These are phyloP conservation scores for Diorhabda carinulata DNA, from an alignment of 1,140 invertebrate genomes.

Conservation along the genomic window DNA sequence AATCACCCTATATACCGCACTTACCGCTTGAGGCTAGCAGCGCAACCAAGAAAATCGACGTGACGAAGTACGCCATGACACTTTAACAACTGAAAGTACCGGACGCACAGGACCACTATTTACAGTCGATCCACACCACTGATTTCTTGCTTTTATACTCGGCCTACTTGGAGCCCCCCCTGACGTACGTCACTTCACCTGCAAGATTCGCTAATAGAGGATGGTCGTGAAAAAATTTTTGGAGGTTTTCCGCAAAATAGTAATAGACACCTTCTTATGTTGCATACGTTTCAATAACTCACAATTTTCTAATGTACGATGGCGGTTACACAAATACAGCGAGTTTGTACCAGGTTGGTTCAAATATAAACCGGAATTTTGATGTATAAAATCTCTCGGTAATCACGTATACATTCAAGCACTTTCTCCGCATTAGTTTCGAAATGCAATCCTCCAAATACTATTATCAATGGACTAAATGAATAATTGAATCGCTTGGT, in stretches of 20 bases:
- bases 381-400: too few species aligned
- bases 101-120: slow-evolving; percentile 37
- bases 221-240: neutral
- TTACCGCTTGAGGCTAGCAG: slow-evolving; percentile 41
- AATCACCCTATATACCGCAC: slow-evolving; percentile 20
- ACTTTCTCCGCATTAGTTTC: too few species aligned
- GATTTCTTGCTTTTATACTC: slow-evolving; percentile 45
- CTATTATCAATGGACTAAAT: too few species aligned
- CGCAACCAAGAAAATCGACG: slow-evolving; percentile 40
- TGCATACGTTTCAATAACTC: too few species aligned
- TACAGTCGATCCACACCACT: slow-evolving; percentile 41
- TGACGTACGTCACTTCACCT: slow-evolving; percentile 41
- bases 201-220: neutral
- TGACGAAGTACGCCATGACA: slow-evolving; percentile 41
- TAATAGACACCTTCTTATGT: too few species aligned
- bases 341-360: too few species aligned
- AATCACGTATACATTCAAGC: too few species aligned
- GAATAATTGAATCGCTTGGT: too few species aligned
- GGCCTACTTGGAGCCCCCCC: slow-evolving; percentile 44
- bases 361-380: too few species aligned
- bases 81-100: slow-evolving; percentile 37
- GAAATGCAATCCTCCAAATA: too few species aligned
- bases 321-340: too few species aligned
- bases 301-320: too few species aligned
- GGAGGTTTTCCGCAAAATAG: neutral